Evolutionary conservation across 2,113 vertebrate species (phyloP).

Genomic region (Thamnaconus septentrionalis): DNA sequence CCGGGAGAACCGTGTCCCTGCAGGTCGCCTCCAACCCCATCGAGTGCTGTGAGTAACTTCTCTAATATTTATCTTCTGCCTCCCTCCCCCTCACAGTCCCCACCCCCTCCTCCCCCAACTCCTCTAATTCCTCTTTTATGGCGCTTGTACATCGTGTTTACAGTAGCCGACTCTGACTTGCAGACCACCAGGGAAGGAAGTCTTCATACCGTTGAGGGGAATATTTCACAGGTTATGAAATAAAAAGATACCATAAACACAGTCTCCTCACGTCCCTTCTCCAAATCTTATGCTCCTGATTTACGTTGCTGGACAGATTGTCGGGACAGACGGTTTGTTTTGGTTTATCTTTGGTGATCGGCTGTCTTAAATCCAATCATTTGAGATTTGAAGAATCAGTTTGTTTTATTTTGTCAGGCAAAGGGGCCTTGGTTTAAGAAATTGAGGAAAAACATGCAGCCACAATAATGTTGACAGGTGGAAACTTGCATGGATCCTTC

Average conservation of each 20-base stretch:
- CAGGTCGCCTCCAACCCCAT: conserved; percentile 92
- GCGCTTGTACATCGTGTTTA: not conserved
- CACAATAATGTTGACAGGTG: too few relatives aligned
- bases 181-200: not conserved
- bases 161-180: not conserved
- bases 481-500: too few relatives aligned
- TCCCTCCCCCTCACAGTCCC: too few relatives aligned
- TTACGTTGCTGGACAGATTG: not conserved
- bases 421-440: too few relatives aligned
- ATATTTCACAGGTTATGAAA: not conserved
- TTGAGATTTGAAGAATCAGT: too few relatives aligned
- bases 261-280: not conserved
- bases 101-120: not conserved
- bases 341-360: too few relatives aligned
- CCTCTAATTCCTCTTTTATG: not conserved
- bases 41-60: conserved; percentile 91
- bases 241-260: not conserved
- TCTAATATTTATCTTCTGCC: not conserved
- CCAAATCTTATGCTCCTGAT: not conserved
- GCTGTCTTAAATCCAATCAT: too few relatives aligned
- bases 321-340: not conserved
- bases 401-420: too few relatives aligned
- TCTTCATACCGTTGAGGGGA: not conserved
- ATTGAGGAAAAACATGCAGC: too few relatives aligned
- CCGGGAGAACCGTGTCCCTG: conserved; percentile 84